Conservation (phyloP, 1,140 invertebrate genomes). For the Calephelis nemesis region DNA sequence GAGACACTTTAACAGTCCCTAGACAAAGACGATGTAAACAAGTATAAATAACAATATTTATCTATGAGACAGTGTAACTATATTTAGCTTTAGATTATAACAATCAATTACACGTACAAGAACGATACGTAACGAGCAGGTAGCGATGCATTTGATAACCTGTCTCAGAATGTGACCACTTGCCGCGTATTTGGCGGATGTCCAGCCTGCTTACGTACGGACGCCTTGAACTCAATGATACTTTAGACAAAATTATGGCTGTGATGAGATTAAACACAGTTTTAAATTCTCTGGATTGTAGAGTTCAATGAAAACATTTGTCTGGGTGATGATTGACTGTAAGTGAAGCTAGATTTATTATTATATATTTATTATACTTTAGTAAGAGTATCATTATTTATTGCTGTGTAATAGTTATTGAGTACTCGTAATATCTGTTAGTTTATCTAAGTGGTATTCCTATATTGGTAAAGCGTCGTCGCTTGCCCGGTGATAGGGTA, state of each 20-base stretch:
- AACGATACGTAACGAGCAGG: slow-evolving; percentile 13
- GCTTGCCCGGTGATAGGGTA: too few relatives aligned
- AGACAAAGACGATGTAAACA: not conserved
- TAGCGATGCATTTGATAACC: slow-evolving; percentile 31
- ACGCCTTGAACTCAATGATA: slow-evolving; percentile 25
- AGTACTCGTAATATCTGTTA: too few relatives aligned
- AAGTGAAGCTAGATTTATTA: too few relatives aligned
- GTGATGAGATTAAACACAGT: slow-evolving; percentile 5
- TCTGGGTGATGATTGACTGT: not conserved
- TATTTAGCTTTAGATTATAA: slow-evolving; percentile 2
- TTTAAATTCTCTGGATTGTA: not conserved
- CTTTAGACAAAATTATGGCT: slow-evolving; percentile 21
- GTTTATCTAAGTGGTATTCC: too few relatives aligned
- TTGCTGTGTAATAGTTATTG: too few relatives aligned
- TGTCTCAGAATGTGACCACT: slow-evolving; percentile 28
- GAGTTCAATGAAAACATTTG: not conserved
- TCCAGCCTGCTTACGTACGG: slow-evolving; percentile 27
- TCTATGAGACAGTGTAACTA: not conserved
- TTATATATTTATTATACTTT: too few relatives aligned
- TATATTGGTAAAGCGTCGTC: too few relatives aligned
- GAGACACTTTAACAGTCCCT: too few relatives aligned
- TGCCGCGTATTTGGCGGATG: slow-evolving; percentile 26
- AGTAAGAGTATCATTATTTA: too few relatives aligned
- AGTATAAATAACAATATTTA: not conserved
- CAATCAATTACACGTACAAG: slow-evolving; percentile 18